These are phyloP conservation scores for Campoletis sonorensis DNA, from an alignment of 1,140 invertebrate species.

Conservation along the genomic window DNA sequence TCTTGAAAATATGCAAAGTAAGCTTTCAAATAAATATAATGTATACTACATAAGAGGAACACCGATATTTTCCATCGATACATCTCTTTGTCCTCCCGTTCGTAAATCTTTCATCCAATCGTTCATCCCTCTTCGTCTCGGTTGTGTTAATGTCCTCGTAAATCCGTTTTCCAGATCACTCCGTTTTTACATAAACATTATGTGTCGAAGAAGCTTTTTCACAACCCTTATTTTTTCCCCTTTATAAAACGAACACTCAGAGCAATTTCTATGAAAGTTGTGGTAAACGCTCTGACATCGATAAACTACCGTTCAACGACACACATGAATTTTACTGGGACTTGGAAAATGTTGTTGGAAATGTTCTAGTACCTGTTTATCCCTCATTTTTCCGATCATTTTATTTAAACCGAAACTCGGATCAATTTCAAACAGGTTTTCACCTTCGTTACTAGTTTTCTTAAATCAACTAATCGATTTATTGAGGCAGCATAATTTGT, in stretches of 20 bases:
- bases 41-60: not conserved
- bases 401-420: too few relatives aligned
- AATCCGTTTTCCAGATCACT: not conserved
- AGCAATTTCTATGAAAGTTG: not conserved
- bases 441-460: too few relatives aligned
- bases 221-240: not conserved
- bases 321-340: too few relatives aligned
- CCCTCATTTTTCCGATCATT: too few relatives aligned
- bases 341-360: too few relatives aligned
- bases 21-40: not conserved
- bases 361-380: too few relatives aligned
- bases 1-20: not conserved
- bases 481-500: too few relatives aligned
- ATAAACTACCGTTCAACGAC: not conserved
- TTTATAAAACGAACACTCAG: too few relatives aligned
- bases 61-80: not conserved
- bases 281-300: not conserved
- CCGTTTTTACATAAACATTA: not conserved
- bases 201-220: not conserved
- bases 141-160: conserved; percentile 7
- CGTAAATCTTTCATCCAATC: not conserved
- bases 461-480: too few relatives aligned
- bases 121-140: not conserved
- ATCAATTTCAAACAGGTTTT: too few relatives aligned
- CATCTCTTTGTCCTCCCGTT: not conserved